A percentile compares a stretch with the other conserved stretches of the same genome.
Conservation (phyloP, 2,797 vertebrate species). For the Furcifer pardalis region DNA sequence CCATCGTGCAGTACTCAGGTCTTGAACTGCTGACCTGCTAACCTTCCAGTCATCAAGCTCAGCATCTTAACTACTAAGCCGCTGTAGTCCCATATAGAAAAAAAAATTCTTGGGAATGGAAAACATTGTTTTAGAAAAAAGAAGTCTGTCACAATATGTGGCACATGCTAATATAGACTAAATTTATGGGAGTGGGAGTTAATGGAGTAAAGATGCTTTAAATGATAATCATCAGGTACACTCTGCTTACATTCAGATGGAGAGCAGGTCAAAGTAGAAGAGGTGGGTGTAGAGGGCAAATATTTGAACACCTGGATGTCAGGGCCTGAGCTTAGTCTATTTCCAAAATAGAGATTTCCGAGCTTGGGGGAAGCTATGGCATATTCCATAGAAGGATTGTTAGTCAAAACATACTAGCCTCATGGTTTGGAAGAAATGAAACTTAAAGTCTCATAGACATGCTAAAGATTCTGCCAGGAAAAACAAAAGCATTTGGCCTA, state of each 20-base stretch:
- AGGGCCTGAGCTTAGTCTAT: too few relatives aligned
- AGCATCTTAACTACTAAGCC: too few relatives aligned
- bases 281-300: conserved; percentile 19
- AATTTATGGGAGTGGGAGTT: background rate
- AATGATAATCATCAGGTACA: conserved; percentile 13
- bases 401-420: too few relatives aligned
- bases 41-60: too few relatives aligned
- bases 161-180: background rate
- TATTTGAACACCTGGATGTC: conserved; percentile 16
- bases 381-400: too few relatives aligned
- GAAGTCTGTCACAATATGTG: background rate
- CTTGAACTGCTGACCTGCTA: too few relatives aligned
- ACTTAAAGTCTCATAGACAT: too few relatives aligned
- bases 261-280: conserved; percentile 9
- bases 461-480: conserved; percentile 21
- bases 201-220: background rate
- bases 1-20: too few relatives aligned
- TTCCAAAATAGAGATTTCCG: too few relatives aligned
- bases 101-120: background rate
- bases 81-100: too few relatives aligned
- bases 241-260: conserved; percentile 47
- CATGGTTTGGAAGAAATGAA: too few relatives aligned
- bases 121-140: background rate
- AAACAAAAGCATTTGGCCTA: background rate
- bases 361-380: too few relatives aligned